These are phyloP conservation scores for Ophiothrix spiculata DNA, from an alignment of 35 echinoderm and acorn worm genomes.

Conservation along the genomic window DNA sequence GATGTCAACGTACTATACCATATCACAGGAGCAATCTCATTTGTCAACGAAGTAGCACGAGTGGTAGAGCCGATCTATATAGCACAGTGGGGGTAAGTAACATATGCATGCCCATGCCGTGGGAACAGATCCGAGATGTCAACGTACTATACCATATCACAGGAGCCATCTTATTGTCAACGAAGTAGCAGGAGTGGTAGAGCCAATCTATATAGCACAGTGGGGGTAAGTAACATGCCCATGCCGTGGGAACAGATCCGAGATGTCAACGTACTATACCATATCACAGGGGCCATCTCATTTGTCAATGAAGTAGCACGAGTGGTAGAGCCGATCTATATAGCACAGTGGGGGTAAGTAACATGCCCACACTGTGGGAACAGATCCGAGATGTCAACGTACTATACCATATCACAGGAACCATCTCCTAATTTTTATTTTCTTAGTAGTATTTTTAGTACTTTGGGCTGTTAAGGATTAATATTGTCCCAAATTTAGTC, in stretches of 20 bases:
- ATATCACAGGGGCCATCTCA: constrained; percentile 96
- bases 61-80: constrained; percentile 94
- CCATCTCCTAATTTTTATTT: background rate
- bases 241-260: background rate
- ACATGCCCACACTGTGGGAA: too few relatives aligned
- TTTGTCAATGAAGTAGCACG: constrained; percentile 95
- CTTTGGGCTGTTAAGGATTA: background rate
- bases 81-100: constrained; percentile 97
- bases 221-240: background rate
- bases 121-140: background rate
- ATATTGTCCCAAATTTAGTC: background rate
- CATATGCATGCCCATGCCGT: too few relatives aligned
- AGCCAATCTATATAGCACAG: background rate
- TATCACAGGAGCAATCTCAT: constrained; percentile 65
- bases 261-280: constrained; percentile 89
- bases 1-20: constrained; percentile 88
- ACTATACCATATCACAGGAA: background rate
- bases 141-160: background rate
- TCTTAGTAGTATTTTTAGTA: background rate
- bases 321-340: constrained; percentile 92
- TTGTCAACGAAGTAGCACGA: constrained; percentile 45
- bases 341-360: constrained; percentile 99
- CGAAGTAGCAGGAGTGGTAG: background rate
- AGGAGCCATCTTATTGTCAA: background rate
- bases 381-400: too few relatives aligned